A percentile compares a stretch with the other conserved stretches of the same genome.
These are phyloP conservation scores for Nyctereutes procyonoides DNA, from an alignment of 2,113 vertebrate species.

Conservation along the genomic window DNA sequence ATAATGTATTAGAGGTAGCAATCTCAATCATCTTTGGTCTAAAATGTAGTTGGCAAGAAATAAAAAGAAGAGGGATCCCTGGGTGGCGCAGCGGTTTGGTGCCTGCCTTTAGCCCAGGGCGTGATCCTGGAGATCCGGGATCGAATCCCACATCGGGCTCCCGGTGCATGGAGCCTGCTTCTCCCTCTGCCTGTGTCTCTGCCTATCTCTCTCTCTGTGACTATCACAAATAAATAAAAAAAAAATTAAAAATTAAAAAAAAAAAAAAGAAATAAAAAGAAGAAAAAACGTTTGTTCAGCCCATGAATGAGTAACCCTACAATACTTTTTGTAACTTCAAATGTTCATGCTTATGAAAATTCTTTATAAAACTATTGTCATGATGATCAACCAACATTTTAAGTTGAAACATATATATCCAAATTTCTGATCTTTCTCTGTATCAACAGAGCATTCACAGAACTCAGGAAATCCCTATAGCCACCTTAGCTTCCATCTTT, in stretches of 20 bases:
- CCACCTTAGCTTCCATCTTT: slow-evolving; percentile 44
- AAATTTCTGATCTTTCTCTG: slow-evolving; percentile 54
- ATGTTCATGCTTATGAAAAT: neutral
- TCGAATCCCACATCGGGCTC: too few relatives aligned
- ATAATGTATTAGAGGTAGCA: neutral
- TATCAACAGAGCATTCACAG: neutral
- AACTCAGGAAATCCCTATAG: slow-evolving; percentile 48
- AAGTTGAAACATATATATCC: slow-evolving; percentile 33
- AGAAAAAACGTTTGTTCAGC: neutral
- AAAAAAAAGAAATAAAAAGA: too few relatives aligned
- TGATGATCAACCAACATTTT: slow-evolving; percentile 56
- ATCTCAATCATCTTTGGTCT: neutral
- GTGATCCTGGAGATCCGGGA: too few relatives aligned
- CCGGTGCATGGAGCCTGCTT: too few relatives aligned
- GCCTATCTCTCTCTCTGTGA: too few relatives aligned
- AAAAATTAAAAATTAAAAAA: too few relatives aligned
- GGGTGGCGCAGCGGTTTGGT: too few relatives aligned
- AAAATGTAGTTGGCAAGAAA: slow-evolving; percentile 31
- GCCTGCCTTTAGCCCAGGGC: too few relatives aligned
- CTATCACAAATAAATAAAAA: too few relatives aligned
- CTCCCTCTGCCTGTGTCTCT: too few relatives aligned
- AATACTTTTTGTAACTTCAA: slow-evolving; percentile 42
- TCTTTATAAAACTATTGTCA: slow-evolving; percentile 26
- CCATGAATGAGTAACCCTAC: neutral
- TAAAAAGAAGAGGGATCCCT: too few relatives aligned